phyloP scores from a whole-genome alignment of 1,140 invertebrate genomes.

The Oryctes rhinoceros region DNA sequence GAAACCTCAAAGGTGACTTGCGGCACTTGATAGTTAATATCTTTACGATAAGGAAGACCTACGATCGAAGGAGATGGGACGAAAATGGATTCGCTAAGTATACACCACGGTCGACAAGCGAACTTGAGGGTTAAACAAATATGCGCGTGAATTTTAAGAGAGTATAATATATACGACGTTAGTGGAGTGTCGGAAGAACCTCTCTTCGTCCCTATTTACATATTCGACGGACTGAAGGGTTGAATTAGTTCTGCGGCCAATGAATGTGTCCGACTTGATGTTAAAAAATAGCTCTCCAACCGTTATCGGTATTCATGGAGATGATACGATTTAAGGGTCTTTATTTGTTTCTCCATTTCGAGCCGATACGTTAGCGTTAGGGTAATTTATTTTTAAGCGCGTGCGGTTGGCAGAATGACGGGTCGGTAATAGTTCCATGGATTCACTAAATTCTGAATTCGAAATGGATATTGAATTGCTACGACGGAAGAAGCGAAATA shows the following conservation, averaged over 20 bases:
- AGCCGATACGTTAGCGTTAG: slow-evolving; percentile 10
- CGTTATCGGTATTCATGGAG: not conserved
- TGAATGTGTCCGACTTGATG: slow-evolving; percentile 19
- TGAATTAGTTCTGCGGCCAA: slow-evolving; percentile 23
- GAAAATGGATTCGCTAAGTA: slow-evolving; percentile 18
- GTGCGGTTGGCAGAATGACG: not conserved
- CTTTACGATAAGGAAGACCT: not conserved
- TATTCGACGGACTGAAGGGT: slow-evolving; percentile 31
- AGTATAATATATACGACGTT: slow-evolving; percentile 32
- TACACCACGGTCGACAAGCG: slow-evolving; percentile 26
- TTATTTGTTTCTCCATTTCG: slow-evolving; percentile 6
- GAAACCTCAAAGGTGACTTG: not conserved
- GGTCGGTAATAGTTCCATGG: not conserved
- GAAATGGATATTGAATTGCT: not conserved
- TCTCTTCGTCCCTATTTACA: slow-evolving; percentile 32
- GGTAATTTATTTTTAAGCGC: not conserved
- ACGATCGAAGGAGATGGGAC: slow-evolving; percentile 10
- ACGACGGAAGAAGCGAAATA: not conserved
- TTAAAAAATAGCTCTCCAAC: slow-evolving; percentile 9
- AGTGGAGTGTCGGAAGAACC: slow-evolving; percentile 24
- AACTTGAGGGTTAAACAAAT: slow-evolving; percentile 33
- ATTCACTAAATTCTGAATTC: not conserved
- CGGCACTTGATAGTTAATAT: not conserved
- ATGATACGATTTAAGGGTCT: slow-evolving; percentile 4
- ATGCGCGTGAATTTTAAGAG: slow-evolving; percentile 27